Base-by-base conservation (phyloP, 2,888 invertebrate genomes). In the Tricholauxania praeusta region DNA sequence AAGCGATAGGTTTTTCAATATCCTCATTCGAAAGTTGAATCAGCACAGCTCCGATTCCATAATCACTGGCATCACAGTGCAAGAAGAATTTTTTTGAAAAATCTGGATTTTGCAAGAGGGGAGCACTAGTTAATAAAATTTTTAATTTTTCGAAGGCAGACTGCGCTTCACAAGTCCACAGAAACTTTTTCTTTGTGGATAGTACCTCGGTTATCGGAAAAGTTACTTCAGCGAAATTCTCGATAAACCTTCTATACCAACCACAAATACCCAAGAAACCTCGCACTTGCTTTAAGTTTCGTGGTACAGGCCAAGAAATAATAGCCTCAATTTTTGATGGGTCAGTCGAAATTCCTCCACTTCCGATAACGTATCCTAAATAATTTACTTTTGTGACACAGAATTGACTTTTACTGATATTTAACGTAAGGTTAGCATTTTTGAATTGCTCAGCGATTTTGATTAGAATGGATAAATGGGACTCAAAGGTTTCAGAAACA, bases 251-350 rank as follows among this genome's bases (percentile, higher is more conserved):
- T 7, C 70, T 49, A 39, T 63, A 71, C 70, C 70, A 71, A 2
- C 63, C 70, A 6, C 14, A 14, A 6, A 70, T 3, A 8, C 60
- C 62, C 15, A 78, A 66, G 32, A 79, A 76, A 19, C 77, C 73
- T 8, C 76, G 63, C 7, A 78, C 73, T 32, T 78, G 75, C 62
- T 76, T 74, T 15, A 69, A 17, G 0, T 72, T 72, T 12, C 67
- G 72, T 15, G 79, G 78, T 14, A 74, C 28, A 0, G 77, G 76
- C 63, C 72, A 74, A 15, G 28, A 49, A 2, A 51, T 15, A n/a
- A 69, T 65, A 0, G 72, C 52, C 0, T 17, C 5, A 19, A 74
- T 60, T 39, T 74, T 74, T 32, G 64, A 65, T 1, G 72, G 72
- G 17, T 74, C 74, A 2, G 72, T 69, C 3, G 60, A 67, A n/a